Evolutionary conservation across 2,797 vertebrate species (phyloP).

Genomic region (Arrhamphus sclerolepis): DNA sequence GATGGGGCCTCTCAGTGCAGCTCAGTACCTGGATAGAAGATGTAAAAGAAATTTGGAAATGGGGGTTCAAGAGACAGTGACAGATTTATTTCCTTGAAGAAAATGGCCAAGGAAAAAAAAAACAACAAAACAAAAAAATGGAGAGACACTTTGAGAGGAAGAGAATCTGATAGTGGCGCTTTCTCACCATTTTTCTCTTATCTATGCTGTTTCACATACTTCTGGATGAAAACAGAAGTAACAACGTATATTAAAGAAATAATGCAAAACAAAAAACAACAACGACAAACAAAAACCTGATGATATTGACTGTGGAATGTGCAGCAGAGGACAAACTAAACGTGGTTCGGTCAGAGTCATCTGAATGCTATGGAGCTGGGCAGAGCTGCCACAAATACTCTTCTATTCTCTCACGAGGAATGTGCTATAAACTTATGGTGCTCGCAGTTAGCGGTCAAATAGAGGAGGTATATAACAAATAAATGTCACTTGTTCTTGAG

Average conservation of each 20-base stretch:
- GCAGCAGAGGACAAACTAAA: slow-evolving; percentile 41
- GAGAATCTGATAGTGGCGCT: slow-evolving; percentile 9
- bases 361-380: slow-evolving; percentile 24
- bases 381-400: slow-evolving; percentile 46
- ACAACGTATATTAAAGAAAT: slow-evolving; percentile 37
- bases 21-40: slow-evolving; percentile 54
- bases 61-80: slow-evolving; percentile 10
- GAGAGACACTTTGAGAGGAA: no score
- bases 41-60: slow-evolving; percentile 13
- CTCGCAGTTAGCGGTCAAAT: slow-evolving; percentile 5
- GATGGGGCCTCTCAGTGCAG: slow-evolving; percentile 33
- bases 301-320: slow-evolving; percentile 59
- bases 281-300: slow-evolving; percentile 8
- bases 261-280: slow-evolving; percentile 56
- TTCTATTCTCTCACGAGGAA: slow-evolving; percentile 31
- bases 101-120: slow-evolving; percentile 16
- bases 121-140: no score
- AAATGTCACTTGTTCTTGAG: slow-evolving; percentile 18
- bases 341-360: slow-evolving; percentile 54
- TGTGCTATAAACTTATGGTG: slow-evolving; percentile 21
- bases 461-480: not conserved
- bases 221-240: slow-evolving; percentile 26
- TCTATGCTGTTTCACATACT: slow-evolving; percentile 4
- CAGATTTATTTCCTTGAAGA: slow-evolving; percentile 18
- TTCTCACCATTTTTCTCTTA: not conserved